These are phyloP conservation scores for Heterodera carotae DNA, from an alignment of 1,140 invertebrate genomes.

Conservation along the genomic window DNA sequence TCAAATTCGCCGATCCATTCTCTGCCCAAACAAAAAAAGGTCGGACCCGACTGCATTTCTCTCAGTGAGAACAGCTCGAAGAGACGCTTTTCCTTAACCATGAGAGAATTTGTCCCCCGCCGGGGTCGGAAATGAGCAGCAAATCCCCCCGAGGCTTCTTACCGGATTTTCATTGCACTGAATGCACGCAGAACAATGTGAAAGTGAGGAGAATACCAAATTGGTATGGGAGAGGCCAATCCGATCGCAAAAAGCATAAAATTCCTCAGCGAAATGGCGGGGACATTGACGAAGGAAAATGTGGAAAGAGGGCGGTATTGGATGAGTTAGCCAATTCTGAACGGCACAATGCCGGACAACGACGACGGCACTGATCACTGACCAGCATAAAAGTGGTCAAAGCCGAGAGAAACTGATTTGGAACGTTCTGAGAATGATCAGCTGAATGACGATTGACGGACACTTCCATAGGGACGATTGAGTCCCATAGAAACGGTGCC, in stretches of 20 bases:
- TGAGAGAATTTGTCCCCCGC: too few species aligned
- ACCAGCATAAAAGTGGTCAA: slow-evolving; percentile 14
- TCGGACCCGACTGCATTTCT: neutral
- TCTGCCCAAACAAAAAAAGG: neutral
- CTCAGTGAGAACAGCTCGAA: neutral
- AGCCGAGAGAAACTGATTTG: neutral
- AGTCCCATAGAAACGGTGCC: slow-evolving; percentile 3
- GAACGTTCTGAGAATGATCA: neutral
- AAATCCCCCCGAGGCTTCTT: neutral
- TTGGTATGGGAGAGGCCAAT: neutral
- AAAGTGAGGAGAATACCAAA: slow-evolving; percentile 10
- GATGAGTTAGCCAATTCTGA: slow-evolving; percentile 12
- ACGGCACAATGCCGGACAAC: too few species aligned
- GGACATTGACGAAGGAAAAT: slow-evolving; percentile 1
- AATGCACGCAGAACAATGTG: neutral
- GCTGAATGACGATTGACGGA: neutral
- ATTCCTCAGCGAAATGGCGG: neutral
- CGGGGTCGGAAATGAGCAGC: too few species aligned
- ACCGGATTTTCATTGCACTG: slow-evolving; percentile 6
- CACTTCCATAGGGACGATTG: slow-evolving; percentile 1
- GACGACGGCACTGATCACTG: neutral
- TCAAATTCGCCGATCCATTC: neutral
- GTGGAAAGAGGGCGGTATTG: neutral
- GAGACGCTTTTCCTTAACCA: slow-evolving; percentile 11
- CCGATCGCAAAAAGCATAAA: neutral